A percentile compares a stretch with the other conserved stretches of the same genome.
These are phyloP conservation scores for Telmatherina bonti DNA, from an alignment of 2,797 vertebrate genomes.

Conservation along the genomic window DNA sequence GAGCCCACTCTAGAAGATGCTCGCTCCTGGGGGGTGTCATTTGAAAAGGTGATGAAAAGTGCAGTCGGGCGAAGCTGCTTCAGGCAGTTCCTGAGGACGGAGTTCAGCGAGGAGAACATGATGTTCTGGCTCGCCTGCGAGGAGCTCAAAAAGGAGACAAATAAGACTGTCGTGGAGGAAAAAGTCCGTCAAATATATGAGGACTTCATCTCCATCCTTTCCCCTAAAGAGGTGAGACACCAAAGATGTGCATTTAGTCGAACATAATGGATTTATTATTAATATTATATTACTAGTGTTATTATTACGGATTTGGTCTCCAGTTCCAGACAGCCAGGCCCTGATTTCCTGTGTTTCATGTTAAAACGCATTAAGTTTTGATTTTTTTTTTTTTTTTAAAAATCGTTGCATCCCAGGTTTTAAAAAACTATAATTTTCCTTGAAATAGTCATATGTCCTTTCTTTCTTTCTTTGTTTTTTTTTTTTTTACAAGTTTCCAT, in stretches of 20 bases:
- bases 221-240: constrained; percentile 93
- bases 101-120: constrained; percentile 99
- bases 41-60: constrained; percentile 93
- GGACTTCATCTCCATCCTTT: constrained; percentile 97
- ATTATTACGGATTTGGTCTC: not conserved
- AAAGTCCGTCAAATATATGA: constrained; percentile 96
- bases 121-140: constrained; percentile 99
- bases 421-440: no score
- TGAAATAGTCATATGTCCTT: no score
- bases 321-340: not conserved
- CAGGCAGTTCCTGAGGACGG: constrained; percentile 93
- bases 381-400: no score
- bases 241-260: not conserved
- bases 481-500: no score
- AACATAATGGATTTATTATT: no score
- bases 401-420: no score
- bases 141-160: constrained; percentile 95
- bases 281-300: no score
- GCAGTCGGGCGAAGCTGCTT: constrained; percentile 91
- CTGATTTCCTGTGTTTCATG: no score
- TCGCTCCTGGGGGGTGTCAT: constrained; percentile 89
- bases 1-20: constrained; percentile 92
- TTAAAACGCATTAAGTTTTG: no score
- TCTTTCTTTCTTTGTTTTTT: no score
- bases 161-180: constrained; percentile 91